These are phyloP conservation scores for Xestoiulus laeticollis DNA, from an alignment of 2,888 invertebrate genomes.

Conservation along the genomic window DNA sequence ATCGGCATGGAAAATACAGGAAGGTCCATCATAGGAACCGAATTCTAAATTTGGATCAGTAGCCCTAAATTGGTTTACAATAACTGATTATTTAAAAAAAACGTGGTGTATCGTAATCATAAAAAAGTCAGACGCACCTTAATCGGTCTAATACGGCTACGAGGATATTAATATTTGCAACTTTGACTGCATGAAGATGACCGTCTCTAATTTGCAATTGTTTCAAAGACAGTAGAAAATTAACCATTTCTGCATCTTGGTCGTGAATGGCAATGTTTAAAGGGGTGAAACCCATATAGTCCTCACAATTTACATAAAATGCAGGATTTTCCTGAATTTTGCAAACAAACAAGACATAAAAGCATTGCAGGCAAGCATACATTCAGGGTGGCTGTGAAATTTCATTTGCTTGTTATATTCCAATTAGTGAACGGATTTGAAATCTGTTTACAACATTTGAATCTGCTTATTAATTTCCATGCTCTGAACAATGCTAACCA, in stretches of 20 bases:
- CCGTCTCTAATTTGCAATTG: background rate
- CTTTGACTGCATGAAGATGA: slow-evolving; percentile 36
- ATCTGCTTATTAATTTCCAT: too few species aligned
- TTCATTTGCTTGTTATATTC: too few species aligned
- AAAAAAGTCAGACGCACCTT: background rate
- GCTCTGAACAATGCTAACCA: too few species aligned
- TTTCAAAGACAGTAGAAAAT: background rate
- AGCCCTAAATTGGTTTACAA: background rate
- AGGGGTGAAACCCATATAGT: background rate
- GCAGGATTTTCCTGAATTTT: slow-evolving; percentile 23
- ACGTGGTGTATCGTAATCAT: background rate
- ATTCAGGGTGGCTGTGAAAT: too few species aligned
- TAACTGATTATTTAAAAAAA: background rate
- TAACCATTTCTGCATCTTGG: background rate
- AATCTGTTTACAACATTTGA: too few species aligned
- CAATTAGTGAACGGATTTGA: too few species aligned
- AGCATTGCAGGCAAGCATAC: too few species aligned
- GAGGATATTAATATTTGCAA: slow-evolving; percentile 1
- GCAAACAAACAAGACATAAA: background rate
- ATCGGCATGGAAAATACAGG: background rate
- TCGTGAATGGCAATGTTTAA: slow-evolving; percentile 34
- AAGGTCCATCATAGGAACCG: background rate
- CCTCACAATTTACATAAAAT: slow-evolving; percentile 17
- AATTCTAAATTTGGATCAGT: slow-evolving; percentile 6
- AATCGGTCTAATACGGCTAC: background rate